These are phyloP conservation scores for Steinernema hermaphroditum DNA, from an alignment of 2,888 invertebrate genomes.

Conservation along the genomic window DNA sequence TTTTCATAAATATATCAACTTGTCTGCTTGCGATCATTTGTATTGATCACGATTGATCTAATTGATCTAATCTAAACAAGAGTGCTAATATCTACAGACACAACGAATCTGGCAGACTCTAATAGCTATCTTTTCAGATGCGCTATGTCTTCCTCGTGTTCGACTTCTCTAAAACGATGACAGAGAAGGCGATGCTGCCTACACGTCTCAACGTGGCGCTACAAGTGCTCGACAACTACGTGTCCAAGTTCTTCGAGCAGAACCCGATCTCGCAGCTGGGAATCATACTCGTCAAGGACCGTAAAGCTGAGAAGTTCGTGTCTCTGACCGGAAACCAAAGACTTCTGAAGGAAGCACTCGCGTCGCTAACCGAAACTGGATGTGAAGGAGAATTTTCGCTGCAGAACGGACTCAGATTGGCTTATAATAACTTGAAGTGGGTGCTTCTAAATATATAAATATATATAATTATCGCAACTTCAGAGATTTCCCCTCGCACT, in stretches of 20 bases:
- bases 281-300: constrained; percentile 85
- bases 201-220: constrained; percentile 76
- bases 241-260: constrained; percentile 96
- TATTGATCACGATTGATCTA: too few relatives aligned
- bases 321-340: constrained; percentile 81
- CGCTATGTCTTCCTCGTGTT: constrained; percentile 87
- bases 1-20: too few relatives aligned
- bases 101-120: too few relatives aligned
- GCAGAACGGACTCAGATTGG: constrained; percentile 90
- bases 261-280: constrained; percentile 98
- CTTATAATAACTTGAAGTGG: constrained; percentile 78
- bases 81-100: too few relatives aligned
- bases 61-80: too few relatives aligned
- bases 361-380: constrained; percentile 72
- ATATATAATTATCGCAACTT: constrained; percentile 34
- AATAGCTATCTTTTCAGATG: too few relatives aligned
- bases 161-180: constrained; percentile 92
- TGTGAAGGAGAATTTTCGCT: constrained; percentile 90
- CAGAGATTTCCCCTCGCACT: constrained; percentile 84
- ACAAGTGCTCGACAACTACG: constrained; percentile 80
- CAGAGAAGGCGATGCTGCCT: constrained; percentile 90
- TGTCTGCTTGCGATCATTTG: too few relatives aligned
- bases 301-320: constrained; percentile 87
- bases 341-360: constrained; percentile 68
- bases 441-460: constrained; percentile 32